A percentile compares a stretch with the other conserved stretches of the same genome.
Conservation (phyloP, 92 coral and sea anemone species). For the Zoanthus sansibaricus region DNA sequence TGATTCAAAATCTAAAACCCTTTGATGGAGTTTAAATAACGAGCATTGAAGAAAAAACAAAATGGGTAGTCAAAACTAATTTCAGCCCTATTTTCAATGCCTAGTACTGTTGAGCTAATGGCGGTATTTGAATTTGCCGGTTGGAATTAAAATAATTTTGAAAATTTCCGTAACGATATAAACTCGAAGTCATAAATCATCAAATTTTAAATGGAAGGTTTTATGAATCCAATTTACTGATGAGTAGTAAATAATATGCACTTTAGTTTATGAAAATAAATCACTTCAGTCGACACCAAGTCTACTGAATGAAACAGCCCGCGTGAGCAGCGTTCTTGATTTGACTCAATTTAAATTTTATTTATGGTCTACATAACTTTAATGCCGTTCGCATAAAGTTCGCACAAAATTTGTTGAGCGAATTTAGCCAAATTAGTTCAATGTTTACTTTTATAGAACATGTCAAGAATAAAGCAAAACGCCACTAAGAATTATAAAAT, state of each 20-base stretch:
- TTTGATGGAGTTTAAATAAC: background rate
- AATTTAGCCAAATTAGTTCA: background rate
- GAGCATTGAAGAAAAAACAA: background rate
- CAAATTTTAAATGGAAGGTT: background rate
- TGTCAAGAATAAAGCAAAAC: background rate
- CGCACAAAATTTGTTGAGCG: background rate
- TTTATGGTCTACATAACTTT: background rate
- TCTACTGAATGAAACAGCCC: conserved; percentile 13
- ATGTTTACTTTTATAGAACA: background rate
- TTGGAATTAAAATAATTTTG: background rate
- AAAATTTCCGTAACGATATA: background rate
- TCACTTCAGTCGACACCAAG: background rate
- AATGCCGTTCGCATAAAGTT: background rate
- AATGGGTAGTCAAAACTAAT: background rate
- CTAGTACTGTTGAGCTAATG: background rate
- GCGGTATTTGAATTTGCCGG: background rate
- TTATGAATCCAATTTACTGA: background rate
- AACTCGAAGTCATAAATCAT: background rate
- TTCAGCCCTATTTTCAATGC: background rate
- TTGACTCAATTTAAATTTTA: conserved; percentile 9
- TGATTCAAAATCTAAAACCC: background rate
- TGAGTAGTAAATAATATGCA: background rate
- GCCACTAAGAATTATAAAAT: background rate
- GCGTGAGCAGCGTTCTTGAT: conserved; percentile 7
- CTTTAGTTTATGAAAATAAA: background rate